Percentiles rank a stretch among this genome's conserved stretches.
phyloP scores from a whole-genome alignment of 2,888 invertebrate genomes.

The Sthenelais limicola region DNA sequence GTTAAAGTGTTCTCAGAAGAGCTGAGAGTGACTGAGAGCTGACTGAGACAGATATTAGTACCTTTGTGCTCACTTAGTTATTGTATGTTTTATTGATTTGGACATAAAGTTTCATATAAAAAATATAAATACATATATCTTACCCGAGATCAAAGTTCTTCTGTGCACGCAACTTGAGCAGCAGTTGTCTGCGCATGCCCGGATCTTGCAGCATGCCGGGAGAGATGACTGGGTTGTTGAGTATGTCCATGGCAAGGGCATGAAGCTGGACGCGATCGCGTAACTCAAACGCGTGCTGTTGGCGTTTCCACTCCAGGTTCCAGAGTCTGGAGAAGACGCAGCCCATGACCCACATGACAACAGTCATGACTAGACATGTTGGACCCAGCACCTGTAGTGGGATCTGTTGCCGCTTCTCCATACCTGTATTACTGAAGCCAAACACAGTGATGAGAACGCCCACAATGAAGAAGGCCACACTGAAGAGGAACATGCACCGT shows the following conservation, averaged over 20 bases:
- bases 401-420: conserved; percentile 45
- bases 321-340: conserved; percentile 52
- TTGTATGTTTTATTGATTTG: no score
- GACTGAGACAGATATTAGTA: no score
- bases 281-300: conserved; percentile 53
- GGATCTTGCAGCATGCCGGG: conserved; percentile 53
- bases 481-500: conserved; percentile 52
- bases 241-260: conserved; percentile 55
- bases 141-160: conserved; percentile 52
- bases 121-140: no score
- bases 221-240: conserved; percentile 52
- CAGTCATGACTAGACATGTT: conserved; percentile 52
- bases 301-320: conserved; percentile 52
- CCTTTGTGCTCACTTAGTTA: no score
- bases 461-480: conserved; percentile 51
- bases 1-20: no score
- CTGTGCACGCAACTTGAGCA: conserved; percentile 52
- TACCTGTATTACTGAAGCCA: conserved; percentile 52
- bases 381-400: conserved; percentile 54
- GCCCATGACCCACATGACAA: conserved; percentile 54
- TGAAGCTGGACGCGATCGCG: conserved; percentile 55
- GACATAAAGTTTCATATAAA: no score
- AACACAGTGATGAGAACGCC: conserved; percentile 53
- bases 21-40: no score
- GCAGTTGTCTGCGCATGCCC: conserved; percentile 50